Evolutionary conservation across 2,888 invertebrate genomes (phyloP).

Genomic region (Acanthosepion lycidas): DNA sequence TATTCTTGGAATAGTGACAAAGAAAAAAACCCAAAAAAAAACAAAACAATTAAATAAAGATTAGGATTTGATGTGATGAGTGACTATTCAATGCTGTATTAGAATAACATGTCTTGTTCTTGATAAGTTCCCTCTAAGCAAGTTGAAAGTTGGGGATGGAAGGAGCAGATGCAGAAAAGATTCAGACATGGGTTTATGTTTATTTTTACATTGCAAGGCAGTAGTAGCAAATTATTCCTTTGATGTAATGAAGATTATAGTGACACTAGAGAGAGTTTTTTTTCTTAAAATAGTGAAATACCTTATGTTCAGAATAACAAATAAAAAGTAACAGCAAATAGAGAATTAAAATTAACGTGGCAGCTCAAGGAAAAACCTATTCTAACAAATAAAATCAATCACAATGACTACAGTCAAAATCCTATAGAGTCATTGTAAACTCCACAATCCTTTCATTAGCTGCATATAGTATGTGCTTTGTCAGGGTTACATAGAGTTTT

Average conservation of each 20-base stretch:
- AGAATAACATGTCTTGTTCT: background rate
- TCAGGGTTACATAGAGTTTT: no score
- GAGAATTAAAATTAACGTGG: background rate
- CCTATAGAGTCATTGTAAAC: no score
- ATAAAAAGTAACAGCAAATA: background rate
- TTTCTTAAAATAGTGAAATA: no score
- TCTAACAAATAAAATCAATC: no score
- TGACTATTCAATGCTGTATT: background rate
- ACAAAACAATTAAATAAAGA: background rate
- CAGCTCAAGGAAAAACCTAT: no score
- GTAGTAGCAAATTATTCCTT: conserved; percentile 4
- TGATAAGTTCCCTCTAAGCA: background rate
- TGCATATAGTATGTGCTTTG: no score
- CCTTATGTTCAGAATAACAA: no score
- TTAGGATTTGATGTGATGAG: background rate
- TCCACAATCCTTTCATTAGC: no score
- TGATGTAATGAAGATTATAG: background rate
- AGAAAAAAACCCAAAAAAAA: background rate
- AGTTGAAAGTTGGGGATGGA: background rate
- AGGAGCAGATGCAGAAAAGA: background rate
- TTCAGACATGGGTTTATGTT: background rate
- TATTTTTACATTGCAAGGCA: background rate
- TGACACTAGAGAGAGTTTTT: no score
- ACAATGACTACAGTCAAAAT: no score
- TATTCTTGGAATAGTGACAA: background rate